Conservation (phyloP, 2,888 invertebrate genomes). For the Drosophila kambysellisi region DNA sequence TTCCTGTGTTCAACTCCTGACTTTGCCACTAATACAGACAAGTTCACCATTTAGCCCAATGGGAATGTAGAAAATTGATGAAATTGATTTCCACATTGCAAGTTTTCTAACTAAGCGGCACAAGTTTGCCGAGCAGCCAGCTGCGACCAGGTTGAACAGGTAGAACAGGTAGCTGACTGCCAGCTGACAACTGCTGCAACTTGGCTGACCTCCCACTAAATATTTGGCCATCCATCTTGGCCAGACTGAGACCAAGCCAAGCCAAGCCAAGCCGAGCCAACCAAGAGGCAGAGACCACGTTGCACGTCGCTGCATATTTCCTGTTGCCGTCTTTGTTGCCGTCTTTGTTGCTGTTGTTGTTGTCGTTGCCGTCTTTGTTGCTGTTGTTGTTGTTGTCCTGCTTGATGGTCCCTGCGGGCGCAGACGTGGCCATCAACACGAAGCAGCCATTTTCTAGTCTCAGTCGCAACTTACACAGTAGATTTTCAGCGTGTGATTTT, state of each 20-base stretch:
- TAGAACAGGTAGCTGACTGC: slow-evolving; percentile 14
- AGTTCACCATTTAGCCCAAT: slow-evolving; percentile 18
- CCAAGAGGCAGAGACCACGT: slow-evolving; percentile 6
- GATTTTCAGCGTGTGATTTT: slow-evolving; percentile 28
- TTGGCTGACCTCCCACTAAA: slow-evolving; percentile 68
- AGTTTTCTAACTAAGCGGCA: slow-evolving; percentile 59
- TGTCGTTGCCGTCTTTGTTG: slow-evolving; percentile 1
- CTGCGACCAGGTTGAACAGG: slow-evolving; percentile 18
- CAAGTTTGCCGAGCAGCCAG: slow-evolving; percentile 39
- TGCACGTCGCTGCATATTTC: slow-evolving; percentile 49
- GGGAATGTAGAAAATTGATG: slow-evolving; percentile 64
- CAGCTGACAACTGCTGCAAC: slow-evolving; percentile 52
- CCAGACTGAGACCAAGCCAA: slow-evolving; percentile 28
- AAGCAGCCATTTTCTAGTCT: slow-evolving; percentile 61
- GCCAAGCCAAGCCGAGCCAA: neutral
- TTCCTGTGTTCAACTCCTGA: neutral
- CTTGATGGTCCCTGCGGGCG: slow-evolving; percentile 61
- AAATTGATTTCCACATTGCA: slow-evolving; percentile 75
- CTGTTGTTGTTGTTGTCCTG: slow-evolving; percentile 15
- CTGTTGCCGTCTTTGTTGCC: slow-evolving; percentile 1
- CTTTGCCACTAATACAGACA: slow-evolving; percentile 9
- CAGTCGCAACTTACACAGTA: slow-evolving; percentile 51
- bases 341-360: neutral
- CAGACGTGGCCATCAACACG: slow-evolving; percentile 77
- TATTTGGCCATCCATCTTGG: slow-evolving; percentile 73